Evolutionary conservation across 1,140 invertebrate genomes (phyloP).

Genomic region (Caenorhabditis tropicalis): DNA sequence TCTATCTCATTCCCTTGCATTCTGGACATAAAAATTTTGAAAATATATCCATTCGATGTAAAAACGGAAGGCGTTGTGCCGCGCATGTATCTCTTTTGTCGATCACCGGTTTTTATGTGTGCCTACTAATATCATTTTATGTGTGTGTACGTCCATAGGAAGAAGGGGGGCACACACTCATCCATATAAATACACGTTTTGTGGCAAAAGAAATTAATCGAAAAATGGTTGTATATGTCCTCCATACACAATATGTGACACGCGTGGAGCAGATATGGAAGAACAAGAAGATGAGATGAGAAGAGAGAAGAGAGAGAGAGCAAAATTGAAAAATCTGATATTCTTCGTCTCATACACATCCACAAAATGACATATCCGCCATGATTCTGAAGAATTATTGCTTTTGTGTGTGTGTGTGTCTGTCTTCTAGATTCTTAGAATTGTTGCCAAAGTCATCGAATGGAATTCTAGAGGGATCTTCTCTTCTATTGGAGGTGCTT

Average conservation of each 20-base stretch:
- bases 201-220: slow-evolving; percentile 11
- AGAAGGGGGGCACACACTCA: background rate
- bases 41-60: background rate
- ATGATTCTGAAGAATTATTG: slow-evolving; percentile 7
- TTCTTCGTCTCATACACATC: background rate
- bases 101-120: slow-evolving; percentile 17
- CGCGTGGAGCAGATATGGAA: no score
- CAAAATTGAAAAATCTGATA: slow-evolving; percentile 32
- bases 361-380: background rate
- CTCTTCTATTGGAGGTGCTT: no score
- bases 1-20: no score
- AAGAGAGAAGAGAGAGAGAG: background rate
- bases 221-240: background rate
- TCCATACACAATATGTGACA: background rate
- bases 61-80: background rate
- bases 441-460: no score
- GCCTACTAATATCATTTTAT: slow-evolving; percentile 41
- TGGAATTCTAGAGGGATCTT: no score
- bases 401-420: background rate
- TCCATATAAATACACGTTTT: background rate
- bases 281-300: no score
- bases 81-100: no score
- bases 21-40: background rate
- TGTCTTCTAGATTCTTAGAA: no score
- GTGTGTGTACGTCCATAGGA: background rate